A percentile compares a stretch with the other conserved stretches of the same genome.
Conservation (phyloP, 1,140 invertebrate genomes). For the Berghia stephanieae region DNA sequence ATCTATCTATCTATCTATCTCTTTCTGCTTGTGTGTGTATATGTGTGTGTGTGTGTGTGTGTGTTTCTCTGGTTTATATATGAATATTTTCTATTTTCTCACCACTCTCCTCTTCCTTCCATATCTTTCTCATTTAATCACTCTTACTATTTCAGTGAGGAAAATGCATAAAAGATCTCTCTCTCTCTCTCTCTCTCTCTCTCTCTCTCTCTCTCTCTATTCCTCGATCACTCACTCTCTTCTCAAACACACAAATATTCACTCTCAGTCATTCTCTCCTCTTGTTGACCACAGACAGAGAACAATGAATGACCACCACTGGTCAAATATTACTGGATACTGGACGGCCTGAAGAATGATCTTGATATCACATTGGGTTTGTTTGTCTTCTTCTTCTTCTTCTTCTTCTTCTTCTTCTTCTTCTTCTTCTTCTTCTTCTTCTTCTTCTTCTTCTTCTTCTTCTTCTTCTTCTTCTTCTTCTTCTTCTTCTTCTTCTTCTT, state of each 20-base stretch:
- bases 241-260: too few species aligned
- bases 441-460: neutral
- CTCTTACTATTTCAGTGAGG: too few species aligned
- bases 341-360: too few species aligned
- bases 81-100: neutral
- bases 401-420: constrained; percentile 11
- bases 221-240: too few species aligned
- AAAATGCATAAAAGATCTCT: too few species aligned
- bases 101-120: neutral
- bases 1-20: too few species aligned
- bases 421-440: constrained; percentile 7
- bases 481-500: constrained; percentile 11
- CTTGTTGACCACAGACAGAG: too few species aligned
- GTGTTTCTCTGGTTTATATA: neutral
- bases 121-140: neutral
- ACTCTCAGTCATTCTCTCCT: too few species aligned
- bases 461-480: neutral
- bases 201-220: constrained; percentile 2
- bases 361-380: neutral
- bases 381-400: constrained; percentile 8
- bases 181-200: constrained; percentile 12
- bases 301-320: too few species aligned
- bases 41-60: too few species aligned
- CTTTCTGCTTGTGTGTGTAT: too few species aligned
- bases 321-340: too few species aligned